phyloP scores from a whole-genome alignment of 2,888 invertebrate species.

The Caenorhabditis sp. region DNA sequence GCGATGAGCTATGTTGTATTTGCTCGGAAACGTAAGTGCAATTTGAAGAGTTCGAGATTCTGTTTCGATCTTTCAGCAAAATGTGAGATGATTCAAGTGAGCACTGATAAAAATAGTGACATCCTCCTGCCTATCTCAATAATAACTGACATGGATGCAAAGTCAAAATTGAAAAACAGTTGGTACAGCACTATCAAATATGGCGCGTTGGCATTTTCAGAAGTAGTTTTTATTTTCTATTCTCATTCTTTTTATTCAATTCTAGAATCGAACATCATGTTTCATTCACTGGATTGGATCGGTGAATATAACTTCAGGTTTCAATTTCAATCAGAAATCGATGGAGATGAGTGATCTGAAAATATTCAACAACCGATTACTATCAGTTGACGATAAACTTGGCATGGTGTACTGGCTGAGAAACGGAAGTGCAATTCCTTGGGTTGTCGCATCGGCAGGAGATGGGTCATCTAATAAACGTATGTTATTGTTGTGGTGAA shows the following conservation, averaged over 20 bases:
- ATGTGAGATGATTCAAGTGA: slow-evolving; percentile 34
- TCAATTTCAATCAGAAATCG: slow-evolving; percentile 73
- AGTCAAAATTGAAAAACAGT: slow-evolving; percentile 17
- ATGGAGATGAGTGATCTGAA: slow-evolving; percentile 96
- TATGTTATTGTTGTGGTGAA: too few relatives aligned
- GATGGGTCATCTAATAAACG: slow-evolving; percentile 77
- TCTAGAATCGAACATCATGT: slow-evolving; percentile 36
- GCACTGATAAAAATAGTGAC: slow-evolving; percentile 21
- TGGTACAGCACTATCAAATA: slow-evolving; percentile 47
- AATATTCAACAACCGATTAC: slow-evolving; percentile 86
- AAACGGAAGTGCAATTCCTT: slow-evolving; percentile 72
- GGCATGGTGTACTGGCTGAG: slow-evolving; percentile 74
- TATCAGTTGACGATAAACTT: slow-evolving; percentile 92
- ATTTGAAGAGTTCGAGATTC: too few relatives aligned
- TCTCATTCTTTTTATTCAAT: not conserved
- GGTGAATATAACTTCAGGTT: slow-evolving; percentile 40
- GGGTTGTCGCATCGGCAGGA: slow-evolving; percentile 84
- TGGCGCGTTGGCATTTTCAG: slow-evolving; percentile 33
- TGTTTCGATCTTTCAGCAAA: slow-evolving; percentile 21
- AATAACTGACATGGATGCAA: slow-evolving; percentile 37
- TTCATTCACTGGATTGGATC: slow-evolving; percentile 39
- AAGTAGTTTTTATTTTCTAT: not conserved
- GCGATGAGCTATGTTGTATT: too few relatives aligned
- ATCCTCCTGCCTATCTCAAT: slow-evolving; percentile 37
- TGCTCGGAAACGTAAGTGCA: too few relatives aligned